Conservation (phyloP, 2,113 vertebrate genomes). For the Phyllopteryx taeniolatus region DNA sequence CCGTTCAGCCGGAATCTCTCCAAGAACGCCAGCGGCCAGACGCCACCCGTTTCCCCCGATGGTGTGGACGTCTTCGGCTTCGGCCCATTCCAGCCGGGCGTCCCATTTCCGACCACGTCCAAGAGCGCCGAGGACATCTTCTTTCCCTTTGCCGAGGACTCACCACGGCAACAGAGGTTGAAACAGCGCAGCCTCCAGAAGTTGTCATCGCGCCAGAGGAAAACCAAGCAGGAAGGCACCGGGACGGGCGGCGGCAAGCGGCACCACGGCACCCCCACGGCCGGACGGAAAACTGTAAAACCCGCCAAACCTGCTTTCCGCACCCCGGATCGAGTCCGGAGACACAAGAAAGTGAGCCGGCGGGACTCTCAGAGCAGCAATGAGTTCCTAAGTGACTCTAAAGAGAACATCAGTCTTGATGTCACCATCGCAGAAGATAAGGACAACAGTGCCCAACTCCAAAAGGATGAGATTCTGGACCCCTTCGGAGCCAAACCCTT, state of each 20-base stretch:
- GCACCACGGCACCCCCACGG: constrained; percentile 86
- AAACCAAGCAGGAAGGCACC: constrained; percentile 82
- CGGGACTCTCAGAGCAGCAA: constrained; percentile 97
- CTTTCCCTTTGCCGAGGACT: constrained; percentile 79
- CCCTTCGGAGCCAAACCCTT: constrained; percentile 93
- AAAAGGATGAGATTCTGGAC: constrained; percentile 81
- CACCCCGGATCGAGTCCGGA: constrained; percentile 85
- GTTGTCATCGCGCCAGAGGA: constrained; percentile 85
- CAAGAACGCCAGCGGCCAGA: constrained; percentile 56
- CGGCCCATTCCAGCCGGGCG: constrained; percentile 82
- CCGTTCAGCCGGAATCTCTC: constrained; percentile 86
- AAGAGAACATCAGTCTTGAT: constrained; percentile 89
- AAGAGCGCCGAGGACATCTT: constrained; percentile 82
- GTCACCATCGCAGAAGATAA: constrained; percentile 75
- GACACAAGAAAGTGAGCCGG: constrained; percentile 85
- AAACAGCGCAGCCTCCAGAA: constrained; percentile 91
- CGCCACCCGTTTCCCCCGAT: constrained; percentile 69
- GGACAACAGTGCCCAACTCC: constrained; percentile 75
- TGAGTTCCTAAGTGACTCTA: constrained; percentile 91
- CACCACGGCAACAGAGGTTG: constrained; percentile 80
- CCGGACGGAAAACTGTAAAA: constrained; percentile 79
- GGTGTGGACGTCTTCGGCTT: constrained; percentile 86
- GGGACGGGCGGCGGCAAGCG: constrained; percentile 78
- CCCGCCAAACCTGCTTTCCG: constrained; percentile 85
- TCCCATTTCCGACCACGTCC: constrained; percentile 43